phyloP scores from a whole-genome alignment of 2,113 vertebrate species.

The Centropus bengalensis region DNA sequence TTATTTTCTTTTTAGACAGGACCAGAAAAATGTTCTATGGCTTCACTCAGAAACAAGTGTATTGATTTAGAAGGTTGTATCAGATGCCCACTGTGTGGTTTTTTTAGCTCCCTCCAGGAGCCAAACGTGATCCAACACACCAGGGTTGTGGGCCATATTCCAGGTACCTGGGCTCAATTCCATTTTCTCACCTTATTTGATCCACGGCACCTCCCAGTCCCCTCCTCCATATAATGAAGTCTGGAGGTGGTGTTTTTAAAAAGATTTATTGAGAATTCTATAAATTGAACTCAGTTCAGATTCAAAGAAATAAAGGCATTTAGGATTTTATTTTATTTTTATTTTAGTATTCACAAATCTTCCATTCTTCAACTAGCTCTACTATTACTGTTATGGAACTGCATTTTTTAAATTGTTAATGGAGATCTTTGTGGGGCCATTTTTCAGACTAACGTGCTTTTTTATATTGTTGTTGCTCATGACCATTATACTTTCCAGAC shows the following conservation, averaged over 20 bases:
- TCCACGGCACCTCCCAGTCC: not conserved
- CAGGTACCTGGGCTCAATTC: not conserved
- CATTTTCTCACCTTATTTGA: not conserved
- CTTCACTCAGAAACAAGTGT: not conserved
- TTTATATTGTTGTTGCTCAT: not conserved
- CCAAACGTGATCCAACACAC: fast-evolving
- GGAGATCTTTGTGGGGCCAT: fast-evolving
- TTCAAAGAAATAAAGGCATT: not conserved
- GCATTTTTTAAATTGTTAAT: not conserved
- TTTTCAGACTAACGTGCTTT: not conserved
- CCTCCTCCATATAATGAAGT: not conserved
- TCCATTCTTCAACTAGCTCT: not conserved
- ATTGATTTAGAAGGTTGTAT: not conserved
- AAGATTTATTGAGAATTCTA: not conserved
- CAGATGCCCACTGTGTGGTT: fast-evolving
- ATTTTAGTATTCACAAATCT: not conserved
- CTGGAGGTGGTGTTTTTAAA: not conserved
- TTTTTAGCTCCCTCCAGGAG: not conserved
- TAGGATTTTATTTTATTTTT: no score
- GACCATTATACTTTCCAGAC: not conserved
- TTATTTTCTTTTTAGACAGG: not conserved
- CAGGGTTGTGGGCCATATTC: not conserved
- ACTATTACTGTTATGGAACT: not conserved
- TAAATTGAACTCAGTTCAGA: fast-evolving
- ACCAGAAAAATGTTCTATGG: not conserved